Evolutionary conservation across 2,797 vertebrate genomes (phyloP).

Genomic region (Acrossocheilus fasciatus): DNA sequence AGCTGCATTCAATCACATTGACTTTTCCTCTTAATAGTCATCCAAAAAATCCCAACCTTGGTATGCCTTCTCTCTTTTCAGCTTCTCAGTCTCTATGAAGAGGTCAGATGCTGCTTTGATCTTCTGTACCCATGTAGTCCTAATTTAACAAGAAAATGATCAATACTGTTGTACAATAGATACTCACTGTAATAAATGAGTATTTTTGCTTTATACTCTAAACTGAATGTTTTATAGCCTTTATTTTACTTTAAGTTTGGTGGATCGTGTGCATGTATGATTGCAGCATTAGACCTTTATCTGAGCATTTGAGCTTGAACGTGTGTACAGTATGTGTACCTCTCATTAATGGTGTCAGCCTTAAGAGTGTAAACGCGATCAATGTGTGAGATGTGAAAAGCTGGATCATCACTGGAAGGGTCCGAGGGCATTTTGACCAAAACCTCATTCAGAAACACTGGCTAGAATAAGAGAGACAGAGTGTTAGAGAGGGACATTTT

Average conservation of each 20-base stretch:
- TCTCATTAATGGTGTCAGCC: conserved; percentile 94
- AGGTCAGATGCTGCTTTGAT: conserved; percentile 94
- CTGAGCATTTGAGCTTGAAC: background rate
- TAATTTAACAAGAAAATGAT: conserved; percentile 62
- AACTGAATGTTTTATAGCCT: background rate
- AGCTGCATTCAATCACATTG: background rate
- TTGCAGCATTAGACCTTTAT: background rate
- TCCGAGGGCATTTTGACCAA: conserved; percentile 94
- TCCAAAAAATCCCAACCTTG: conserved; percentile 81
- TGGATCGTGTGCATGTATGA: background rate
- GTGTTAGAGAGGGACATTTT: background rate
- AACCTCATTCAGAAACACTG: conserved; percentile 95
- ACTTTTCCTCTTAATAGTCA: background rate
- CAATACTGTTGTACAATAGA: background rate
- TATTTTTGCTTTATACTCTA: background rate
- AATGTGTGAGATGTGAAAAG: conserved; percentile 97
- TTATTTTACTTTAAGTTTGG: background rate
- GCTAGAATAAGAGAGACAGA: conserved; percentile 72
- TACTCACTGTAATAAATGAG: background rate
- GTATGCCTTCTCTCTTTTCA: conserved; percentile 93
- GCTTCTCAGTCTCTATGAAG: conserved; percentile 94
- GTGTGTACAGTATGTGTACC: conserved; percentile 72
- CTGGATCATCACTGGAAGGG: conserved; percentile 92
- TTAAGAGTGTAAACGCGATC: conserved; percentile 92
- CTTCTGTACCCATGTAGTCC: conserved; percentile 98